Percentiles rank a stretch among this genome's conserved stretches.
These are phyloP conservation scores for Kuschelorhynchus macadamiae DNA, from an alignment of 2,888 invertebrate species.

Conservation along the genomic window DNA sequence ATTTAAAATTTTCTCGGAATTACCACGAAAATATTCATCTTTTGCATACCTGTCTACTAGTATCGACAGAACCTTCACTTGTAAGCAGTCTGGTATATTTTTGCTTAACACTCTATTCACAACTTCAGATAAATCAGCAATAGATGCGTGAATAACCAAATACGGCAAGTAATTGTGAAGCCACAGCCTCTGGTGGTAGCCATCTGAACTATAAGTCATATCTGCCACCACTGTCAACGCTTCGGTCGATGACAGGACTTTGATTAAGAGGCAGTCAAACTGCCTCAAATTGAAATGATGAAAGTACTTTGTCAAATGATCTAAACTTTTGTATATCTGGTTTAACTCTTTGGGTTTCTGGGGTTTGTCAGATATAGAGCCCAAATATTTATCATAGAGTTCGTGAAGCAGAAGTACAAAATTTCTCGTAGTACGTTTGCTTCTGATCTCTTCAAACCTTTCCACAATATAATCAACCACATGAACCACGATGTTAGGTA, in stretches of 20 bases:
- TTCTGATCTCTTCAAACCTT: slow-evolving; percentile 50
- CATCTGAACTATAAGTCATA: slow-evolving; percentile 13
- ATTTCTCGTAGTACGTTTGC: slow-evolving; percentile 54
- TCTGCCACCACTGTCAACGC: slow-evolving; percentile 30
- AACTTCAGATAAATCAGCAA: slow-evolving; percentile 13
- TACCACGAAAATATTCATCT: slow-evolving; percentile 28
- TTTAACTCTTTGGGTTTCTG: background rate
- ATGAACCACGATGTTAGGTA: slow-evolving; percentile 51
- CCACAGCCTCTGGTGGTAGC: slow-evolving; percentile 53
- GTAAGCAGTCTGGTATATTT: slow-evolving; percentile 48
- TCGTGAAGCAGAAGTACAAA: slow-evolving; percentile 52
- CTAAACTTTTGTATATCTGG: slow-evolving; percentile 18
- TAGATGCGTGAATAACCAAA: slow-evolving; percentile 42
- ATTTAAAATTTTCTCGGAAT: slow-evolving; percentile 40
- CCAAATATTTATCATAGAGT: slow-evolving; percentile 52
- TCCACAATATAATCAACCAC: slow-evolving; percentile 47
- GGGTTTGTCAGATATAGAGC: slow-evolving; percentile 29
- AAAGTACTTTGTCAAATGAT: slow-evolving; percentile 37
- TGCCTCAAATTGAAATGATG: slow-evolving; percentile 32
- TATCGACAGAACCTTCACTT: slow-evolving; percentile 54
- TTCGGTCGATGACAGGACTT: slow-evolving; percentile 39
- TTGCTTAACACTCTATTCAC: slow-evolving; percentile 29
- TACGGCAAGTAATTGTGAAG: slow-evolving; percentile 55
- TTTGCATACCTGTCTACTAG: slow-evolving; percentile 48
- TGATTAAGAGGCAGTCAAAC: slow-evolving; percentile 55